Evolutionary conservation across 2,113 vertebrate species (phyloP).

Genomic region (Nyctibius bracteatus): DNA sequence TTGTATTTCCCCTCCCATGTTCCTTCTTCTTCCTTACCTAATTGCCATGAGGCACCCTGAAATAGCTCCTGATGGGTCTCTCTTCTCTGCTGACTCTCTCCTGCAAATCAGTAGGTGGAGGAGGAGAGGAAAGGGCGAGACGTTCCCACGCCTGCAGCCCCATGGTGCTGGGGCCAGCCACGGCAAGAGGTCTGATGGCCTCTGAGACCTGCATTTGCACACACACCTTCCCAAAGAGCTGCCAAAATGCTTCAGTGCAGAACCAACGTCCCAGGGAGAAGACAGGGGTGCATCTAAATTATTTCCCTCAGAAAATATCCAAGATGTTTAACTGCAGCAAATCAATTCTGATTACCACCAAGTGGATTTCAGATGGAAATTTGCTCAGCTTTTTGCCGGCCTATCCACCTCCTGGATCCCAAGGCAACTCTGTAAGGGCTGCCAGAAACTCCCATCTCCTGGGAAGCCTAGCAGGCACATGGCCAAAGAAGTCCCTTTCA

Average conservation of each 20-base stretch:
- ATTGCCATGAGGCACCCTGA: background rate
- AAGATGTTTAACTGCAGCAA: background rate
- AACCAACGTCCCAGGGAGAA: accelerated
- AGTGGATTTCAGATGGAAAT: constrained; percentile 16
- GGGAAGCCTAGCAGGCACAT: background rate
- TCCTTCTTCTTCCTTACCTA: background rate
- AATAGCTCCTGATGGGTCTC: background rate
- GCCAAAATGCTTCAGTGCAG: background rate
- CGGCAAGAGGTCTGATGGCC: background rate
- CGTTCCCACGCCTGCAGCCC: accelerated
- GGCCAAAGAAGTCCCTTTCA: background rate
- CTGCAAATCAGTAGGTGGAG: background rate
- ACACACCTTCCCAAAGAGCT: background rate
- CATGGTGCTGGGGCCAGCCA: accelerated
- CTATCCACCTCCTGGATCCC: background rate
- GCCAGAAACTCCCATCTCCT: background rate
- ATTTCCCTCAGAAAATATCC: background rate
- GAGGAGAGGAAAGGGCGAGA: background rate
- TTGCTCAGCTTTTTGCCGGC: background rate
- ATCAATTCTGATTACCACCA: background rate
- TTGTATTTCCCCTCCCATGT: background rate
- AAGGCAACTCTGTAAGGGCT: background rate
- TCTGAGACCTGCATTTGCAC: background rate
- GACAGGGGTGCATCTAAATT: background rate
- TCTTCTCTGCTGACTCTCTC: background rate